These are phyloP conservation scores for Gadopsis bispinosus DNA, from an alignment of 2,797 vertebrate species.

Conservation along the genomic window DNA sequence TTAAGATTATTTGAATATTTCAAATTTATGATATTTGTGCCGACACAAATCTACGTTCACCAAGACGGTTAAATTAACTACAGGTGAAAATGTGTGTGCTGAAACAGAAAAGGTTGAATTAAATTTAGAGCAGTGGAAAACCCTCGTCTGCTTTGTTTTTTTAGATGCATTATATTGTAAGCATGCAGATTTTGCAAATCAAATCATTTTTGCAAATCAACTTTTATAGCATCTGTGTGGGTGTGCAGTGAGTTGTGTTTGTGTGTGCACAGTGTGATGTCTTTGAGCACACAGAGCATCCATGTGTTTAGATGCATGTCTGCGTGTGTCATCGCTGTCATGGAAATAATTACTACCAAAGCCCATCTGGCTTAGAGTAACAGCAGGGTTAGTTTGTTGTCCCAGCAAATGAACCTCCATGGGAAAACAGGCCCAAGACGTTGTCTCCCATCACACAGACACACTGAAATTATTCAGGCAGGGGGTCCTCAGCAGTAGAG, in stretches of 20 bases:
- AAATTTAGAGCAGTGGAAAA: not conserved
- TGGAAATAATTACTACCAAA: constrained; percentile 60
- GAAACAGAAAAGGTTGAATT: too few relatives aligned
- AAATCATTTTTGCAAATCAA: too few relatives aligned
- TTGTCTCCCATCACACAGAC: constrained; percentile 37
- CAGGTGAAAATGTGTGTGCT: not conserved
- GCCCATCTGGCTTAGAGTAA: constrained; percentile 47
- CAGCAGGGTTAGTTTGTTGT: constrained; percentile 63
- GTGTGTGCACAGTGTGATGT: constrained; percentile 4
- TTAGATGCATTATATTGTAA: not conserved
- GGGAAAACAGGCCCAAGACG: constrained; percentile 52
- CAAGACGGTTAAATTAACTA: not conserved
- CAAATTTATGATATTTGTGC: not conserved
- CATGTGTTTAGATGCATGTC: constrained; percentile 42
- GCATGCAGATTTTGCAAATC: constrained; percentile 4
- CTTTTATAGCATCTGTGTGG: constrained; percentile 1
- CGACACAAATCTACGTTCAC: not conserved
- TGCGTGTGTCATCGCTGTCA: constrained; percentile 54
- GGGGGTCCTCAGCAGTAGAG: constrained; percentile 47
- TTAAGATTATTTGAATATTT: not conserved
- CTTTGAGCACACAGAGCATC: constrained; percentile 3
- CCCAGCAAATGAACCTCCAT: constrained; percentile 62
- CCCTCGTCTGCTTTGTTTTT: constrained; percentile 1
- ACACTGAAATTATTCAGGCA: constrained; percentile 54
- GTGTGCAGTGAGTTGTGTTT: constrained; percentile 14